phyloP scores from a whole-genome alignment of 1,140 invertebrate species.

The Octopus sinensis region DNA sequence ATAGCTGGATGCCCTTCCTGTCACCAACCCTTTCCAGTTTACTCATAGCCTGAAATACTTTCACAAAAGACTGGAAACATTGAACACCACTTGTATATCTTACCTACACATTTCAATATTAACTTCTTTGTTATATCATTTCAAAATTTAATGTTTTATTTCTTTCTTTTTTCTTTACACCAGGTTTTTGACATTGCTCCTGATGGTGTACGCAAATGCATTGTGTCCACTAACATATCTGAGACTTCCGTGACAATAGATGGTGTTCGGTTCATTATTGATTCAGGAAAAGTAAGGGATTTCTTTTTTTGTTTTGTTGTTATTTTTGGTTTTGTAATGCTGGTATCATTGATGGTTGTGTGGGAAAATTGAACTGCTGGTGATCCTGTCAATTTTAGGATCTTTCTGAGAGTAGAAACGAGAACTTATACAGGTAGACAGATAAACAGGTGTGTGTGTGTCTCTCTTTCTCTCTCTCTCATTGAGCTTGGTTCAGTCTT shows the following conservation, averaged over 20 bases:
- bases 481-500: no score
- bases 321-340: background rate
- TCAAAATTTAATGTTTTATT: background rate
- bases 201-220: slow-evolving; percentile 91
- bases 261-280: slow-evolving; percentile 94
- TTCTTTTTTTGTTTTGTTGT: background rate
- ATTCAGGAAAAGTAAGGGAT: slow-evolving; percentile 68
- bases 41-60: no score
- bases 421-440: no score
- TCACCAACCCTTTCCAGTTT: no score
- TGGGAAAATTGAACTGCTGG: background rate
- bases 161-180: slow-evolving; percentile 1
- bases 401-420: no score
- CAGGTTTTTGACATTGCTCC: slow-evolving; percentile 95
- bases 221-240: slow-evolving; percentile 98
- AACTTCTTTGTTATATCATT: no score
- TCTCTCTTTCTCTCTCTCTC: no score
- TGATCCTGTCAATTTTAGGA: background rate
- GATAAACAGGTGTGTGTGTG: no score
- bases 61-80: no score
- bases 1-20: no score
- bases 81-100: no score
- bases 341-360: background rate
- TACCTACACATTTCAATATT: no score
- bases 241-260: slow-evolving; percentile 99